Percentiles rank a stretch among this genome's conserved stretches.
phyloP scores from a whole-genome alignment of 2,113 vertebrate species.

The Dipodomys ordii region DNA sequence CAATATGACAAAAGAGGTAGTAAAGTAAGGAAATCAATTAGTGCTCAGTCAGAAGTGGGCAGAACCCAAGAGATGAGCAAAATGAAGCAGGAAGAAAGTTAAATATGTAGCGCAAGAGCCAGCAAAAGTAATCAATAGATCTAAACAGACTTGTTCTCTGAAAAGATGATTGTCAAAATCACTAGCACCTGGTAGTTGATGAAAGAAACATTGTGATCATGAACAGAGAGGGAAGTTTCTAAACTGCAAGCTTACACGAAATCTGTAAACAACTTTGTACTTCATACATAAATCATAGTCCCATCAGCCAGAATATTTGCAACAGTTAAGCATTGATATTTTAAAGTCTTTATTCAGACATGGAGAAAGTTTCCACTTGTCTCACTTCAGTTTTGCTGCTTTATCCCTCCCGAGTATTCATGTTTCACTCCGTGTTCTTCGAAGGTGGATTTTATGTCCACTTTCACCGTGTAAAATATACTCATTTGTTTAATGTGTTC shows the following conservation, averaged over 20 bases:
- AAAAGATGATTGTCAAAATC: slow-evolving; percentile 13
- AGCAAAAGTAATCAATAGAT: not conserved
- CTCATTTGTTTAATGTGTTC: slow-evolving; percentile 87
- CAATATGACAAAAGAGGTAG: not conserved
- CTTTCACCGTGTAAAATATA: slow-evolving; percentile 59
- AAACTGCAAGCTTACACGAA: not conserved
- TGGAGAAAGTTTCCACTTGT: slow-evolving; percentile 60
- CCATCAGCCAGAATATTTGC: not conserved
- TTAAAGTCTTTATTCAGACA: slow-evolving; percentile 13
- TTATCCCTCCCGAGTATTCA: slow-evolving; percentile 58
- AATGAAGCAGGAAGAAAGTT: not conserved
- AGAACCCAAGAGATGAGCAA: not conserved
- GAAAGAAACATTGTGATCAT: not conserved
- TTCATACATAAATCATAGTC: not conserved
- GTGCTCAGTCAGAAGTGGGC: not conserved
- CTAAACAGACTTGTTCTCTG: not conserved
- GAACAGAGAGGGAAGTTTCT: slow-evolving; percentile 30
- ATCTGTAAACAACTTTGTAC: not conserved
- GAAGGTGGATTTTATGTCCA: slow-evolving; percentile 79
- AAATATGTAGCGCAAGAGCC: not conserved
- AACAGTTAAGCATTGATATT: not conserved
- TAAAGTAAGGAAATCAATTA: not conserved
- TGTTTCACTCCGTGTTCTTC: slow-evolving; percentile 70
- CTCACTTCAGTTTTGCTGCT: not conserved
- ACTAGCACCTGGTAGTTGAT: not conserved